Percentiles rank a stretch among this genome's conserved stretches.
Conservation (phyloP, 2,888 invertebrate genomes). For the Papilio protenor region DNA sequence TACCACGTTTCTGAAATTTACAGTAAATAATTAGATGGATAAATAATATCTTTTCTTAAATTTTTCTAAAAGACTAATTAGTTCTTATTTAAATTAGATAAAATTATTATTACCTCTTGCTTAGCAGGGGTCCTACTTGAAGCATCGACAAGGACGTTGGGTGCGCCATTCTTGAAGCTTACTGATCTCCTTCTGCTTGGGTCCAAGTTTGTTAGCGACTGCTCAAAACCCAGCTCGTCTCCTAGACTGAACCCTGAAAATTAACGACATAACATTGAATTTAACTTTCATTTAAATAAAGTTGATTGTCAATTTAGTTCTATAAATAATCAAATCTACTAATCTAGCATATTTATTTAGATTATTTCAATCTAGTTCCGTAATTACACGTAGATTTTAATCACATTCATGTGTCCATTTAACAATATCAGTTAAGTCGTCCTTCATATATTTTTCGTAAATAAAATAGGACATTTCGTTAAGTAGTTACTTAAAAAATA, state of each 20-base stretch:
- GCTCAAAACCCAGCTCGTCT: slow-evolving; percentile 93
- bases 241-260: slow-evolving; percentile 93
- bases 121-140: slow-evolving; percentile 62
- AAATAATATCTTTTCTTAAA: no score
- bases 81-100: neutral
- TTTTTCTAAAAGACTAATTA: no score
- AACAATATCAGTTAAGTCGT: no score
- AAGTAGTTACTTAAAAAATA: no score
- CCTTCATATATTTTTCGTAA: no score
- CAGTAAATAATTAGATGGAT: neutral
- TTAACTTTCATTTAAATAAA: neutral
- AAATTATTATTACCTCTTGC: slow-evolving; percentile 68
- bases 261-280: neutral
- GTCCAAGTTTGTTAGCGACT: slow-evolving; percentile 92
- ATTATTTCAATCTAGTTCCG: no score
- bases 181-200: slow-evolving; percentile 88
- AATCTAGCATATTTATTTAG: no score
- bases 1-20: slow-evolving; percentile 78
- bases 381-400: no score
- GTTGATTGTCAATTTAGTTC: neutral
- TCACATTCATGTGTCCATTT: no score
- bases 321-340: neutral
- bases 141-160: slow-evolving; percentile 73
- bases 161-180: slow-evolving; percentile 81
- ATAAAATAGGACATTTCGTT: no score